These are phyloP conservation scores for Quadroppia sp. DNA, from an alignment of 2,888 invertebrate species.

Conservation along the genomic window DNA sequence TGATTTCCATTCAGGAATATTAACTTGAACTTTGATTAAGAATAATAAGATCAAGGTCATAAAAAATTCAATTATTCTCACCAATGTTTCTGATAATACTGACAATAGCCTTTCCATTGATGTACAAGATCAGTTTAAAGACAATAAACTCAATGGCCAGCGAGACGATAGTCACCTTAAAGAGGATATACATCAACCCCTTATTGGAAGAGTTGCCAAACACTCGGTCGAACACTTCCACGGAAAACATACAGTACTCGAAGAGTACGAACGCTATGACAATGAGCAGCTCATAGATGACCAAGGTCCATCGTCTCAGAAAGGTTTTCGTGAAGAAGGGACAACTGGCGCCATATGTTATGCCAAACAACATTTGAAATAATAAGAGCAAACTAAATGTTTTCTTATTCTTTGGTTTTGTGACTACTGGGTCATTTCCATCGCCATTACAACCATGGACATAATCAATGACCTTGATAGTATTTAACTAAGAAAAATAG, in stretches of 20 bases:
- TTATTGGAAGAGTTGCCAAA: not conserved
- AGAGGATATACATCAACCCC: not conserved
- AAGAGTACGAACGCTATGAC: not conserved
- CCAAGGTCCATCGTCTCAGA: not conserved
- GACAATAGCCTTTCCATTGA: not conserved
- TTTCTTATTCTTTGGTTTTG: too few relatives aligned
- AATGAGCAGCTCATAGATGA: not conserved
- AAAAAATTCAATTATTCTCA: too few relatives aligned
- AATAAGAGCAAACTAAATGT: too few relatives aligned
- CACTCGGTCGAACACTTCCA: not conserved
- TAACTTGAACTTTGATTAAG: too few relatives aligned
- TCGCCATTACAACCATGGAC: too few relatives aligned
- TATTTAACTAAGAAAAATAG: too few relatives aligned
- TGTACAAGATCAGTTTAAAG: not conserved
- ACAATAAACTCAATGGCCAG: conserved; percentile 3
- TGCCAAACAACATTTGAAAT: too few relatives aligned
- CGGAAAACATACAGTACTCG: not conserved
- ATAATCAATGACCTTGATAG: too few relatives aligned
- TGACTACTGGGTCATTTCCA: too few relatives aligned
- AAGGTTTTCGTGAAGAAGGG: not conserved
- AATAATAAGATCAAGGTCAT: too few relatives aligned
- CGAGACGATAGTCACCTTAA: not conserved
- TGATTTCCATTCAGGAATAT: too few relatives aligned
- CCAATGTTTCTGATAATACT: not conserved
- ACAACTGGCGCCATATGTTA: not conserved